Percentiles rank a stretch among this genome's conserved stretches.
phyloP scores from a whole-genome alignment of 2,888 invertebrate genomes.

The Tiliacea citrago region DNA sequence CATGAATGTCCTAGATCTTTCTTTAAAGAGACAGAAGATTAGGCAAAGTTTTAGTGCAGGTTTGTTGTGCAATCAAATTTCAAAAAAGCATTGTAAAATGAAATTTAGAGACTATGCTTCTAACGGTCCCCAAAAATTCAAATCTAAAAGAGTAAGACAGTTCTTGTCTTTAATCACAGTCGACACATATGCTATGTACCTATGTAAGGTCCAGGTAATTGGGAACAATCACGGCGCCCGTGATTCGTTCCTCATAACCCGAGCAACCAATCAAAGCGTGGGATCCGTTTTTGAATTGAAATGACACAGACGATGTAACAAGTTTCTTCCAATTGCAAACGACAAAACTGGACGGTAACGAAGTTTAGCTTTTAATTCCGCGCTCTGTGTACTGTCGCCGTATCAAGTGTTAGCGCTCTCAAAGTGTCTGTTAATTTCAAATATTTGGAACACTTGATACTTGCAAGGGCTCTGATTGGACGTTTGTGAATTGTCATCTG shows the following conservation, averaged over 20 bases:
- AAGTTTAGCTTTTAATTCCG: conserved; percentile 88
- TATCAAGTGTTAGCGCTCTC: conserved; percentile 53
- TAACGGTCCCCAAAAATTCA: conserved; percentile 10
- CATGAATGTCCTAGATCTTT: background rate
- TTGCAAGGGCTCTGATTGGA: background rate
- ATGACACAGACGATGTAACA: conserved; percentile 87
- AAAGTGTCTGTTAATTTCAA: conserved; percentile 34
- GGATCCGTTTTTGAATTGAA: conserved; percentile 89
- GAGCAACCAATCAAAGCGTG: conserved; percentile 86
- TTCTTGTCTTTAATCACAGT: conserved; percentile 42
- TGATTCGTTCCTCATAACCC: conserved; percentile 77
- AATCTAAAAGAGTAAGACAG: conserved; percentile 32
- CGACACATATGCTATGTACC: conserved; percentile 18
- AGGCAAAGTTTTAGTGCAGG: too few species aligned
- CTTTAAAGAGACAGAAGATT: background rate
- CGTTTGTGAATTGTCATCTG: background rate
- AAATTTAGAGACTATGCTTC: background rate
- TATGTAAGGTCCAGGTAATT: conserved; percentile 57
- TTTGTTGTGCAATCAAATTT: too few species aligned
- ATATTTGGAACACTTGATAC: conserved; percentile 7
- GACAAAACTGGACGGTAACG: conserved; percentile 88
- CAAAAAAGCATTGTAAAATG: background rate
- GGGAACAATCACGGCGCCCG: conserved; percentile 77
- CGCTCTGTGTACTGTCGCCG: conserved; percentile 70
- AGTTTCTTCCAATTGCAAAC: conserved; percentile 88